Evolutionary conservation across 1,140 invertebrate genomes (phyloP).

Genomic region (Parasteatoda tepidariorum): DNA sequence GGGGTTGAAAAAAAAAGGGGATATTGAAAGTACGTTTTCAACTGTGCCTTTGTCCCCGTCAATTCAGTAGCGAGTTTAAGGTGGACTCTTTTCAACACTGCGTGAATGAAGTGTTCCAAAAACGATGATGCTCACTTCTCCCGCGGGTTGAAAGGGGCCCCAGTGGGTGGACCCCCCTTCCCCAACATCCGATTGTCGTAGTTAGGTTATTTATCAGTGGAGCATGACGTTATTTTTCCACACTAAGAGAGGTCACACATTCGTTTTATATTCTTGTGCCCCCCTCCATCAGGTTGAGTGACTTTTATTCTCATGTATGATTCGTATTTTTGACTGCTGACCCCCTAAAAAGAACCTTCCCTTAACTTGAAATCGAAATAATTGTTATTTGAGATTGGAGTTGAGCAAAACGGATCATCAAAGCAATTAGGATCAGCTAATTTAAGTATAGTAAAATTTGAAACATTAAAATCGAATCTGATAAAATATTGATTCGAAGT

Average conservation of each 20-base stretch:
- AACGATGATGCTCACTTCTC: neutral
- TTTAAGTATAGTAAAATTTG: too few species aligned
- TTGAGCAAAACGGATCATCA: too few species aligned
- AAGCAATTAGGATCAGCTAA: too few species aligned
- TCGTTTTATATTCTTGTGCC: conserved; percentile 33
- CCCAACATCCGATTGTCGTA: neutral
- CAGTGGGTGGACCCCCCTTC: conserved; percentile 21
- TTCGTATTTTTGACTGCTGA: too few species aligned
- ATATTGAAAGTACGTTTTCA: neutral
- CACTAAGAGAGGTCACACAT: conserved; percentile 29
- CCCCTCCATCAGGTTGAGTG: too few species aligned
- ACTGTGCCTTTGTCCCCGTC: conserved; percentile 14
- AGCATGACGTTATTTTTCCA: conserved; percentile 53
- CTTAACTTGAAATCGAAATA: too few species aligned
- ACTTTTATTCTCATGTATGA: too few species aligned
- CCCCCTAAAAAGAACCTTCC: too few species aligned
- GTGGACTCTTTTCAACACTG: conserved; percentile 43
- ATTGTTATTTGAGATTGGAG: too few species aligned
- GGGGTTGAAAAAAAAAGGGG: neutral
- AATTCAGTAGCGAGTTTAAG: conserved; percentile 53
- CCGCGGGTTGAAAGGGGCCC: neutral
- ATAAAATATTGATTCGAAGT: too few species aligned
- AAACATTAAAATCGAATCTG: too few species aligned
- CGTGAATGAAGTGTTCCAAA: conserved; percentile 42
- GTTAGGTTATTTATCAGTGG: conserved; percentile 25